Evolutionary conservation across 1,140 invertebrate genomes (phyloP).

Genomic region (Lanistes nyassanus): DNA sequence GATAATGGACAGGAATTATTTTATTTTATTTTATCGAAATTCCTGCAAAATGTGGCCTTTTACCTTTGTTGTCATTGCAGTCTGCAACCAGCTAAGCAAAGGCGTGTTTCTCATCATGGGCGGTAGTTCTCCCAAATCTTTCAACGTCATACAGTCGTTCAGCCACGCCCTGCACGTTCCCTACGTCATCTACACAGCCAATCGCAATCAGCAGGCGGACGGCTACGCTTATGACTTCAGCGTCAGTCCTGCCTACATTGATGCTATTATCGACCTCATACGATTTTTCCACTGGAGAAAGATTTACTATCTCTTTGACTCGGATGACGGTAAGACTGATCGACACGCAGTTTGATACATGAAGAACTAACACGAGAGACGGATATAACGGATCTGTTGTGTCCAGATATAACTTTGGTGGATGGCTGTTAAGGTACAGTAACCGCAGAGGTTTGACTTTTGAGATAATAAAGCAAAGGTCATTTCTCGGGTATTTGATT

Average conservation of each 20-base stretch:
- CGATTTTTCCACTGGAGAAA: slow-evolving; percentile 90
- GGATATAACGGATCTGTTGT: no score
- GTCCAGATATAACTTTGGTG: no score
- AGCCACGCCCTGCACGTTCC: slow-evolving; percentile 78
- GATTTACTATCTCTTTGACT: slow-evolving; percentile 95
- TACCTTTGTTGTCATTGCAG: slow-evolving; percentile 72
- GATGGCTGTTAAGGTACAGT: no score
- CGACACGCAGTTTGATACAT: no score
- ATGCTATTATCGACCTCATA: slow-evolving; percentile 91
- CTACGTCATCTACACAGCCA: slow-evolving; percentile 74
- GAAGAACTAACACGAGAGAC: no score
- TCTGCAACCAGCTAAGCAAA: slow-evolving; percentile 89
- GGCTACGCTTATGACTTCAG: slow-evolving; percentile 66
- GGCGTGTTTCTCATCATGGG: slow-evolving; percentile 93
- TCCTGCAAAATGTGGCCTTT: not conserved
- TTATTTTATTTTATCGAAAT: not conserved
- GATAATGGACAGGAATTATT: not conserved
- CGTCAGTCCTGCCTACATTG: slow-evolving; percentile 92
- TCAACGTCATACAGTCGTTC: slow-evolving; percentile 90
- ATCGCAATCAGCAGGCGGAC: slow-evolving; percentile 21
- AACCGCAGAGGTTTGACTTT: no score
- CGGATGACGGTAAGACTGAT: slow-evolving; percentile 85
- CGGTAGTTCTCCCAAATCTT: slow-evolving; percentile 88
- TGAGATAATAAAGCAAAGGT: no score
- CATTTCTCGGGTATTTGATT: no score